phyloP scores from a whole-genome alignment of 2,888 invertebrate genomes.

The Catotricha subobsoleta region DNA sequence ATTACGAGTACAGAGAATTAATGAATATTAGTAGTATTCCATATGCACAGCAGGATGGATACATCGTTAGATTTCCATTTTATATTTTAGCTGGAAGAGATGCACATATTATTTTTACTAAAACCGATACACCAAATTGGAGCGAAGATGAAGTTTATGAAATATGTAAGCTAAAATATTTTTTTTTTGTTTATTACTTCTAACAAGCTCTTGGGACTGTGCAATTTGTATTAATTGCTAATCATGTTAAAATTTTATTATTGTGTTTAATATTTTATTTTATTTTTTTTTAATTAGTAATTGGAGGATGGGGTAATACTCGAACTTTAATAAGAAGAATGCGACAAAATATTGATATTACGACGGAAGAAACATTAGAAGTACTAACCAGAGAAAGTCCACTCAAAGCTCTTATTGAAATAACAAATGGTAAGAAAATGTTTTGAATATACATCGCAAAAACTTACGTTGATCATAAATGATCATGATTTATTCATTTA shows the following conservation, averaged over 20 bases:
- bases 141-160: neutral
- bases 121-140: conserved; percentile 1
- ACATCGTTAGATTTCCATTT: neutral
- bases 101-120: neutral
- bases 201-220: neutral
- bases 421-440: conserved; percentile 1
- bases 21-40: neutral
- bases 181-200: neutral
- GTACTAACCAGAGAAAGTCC: neutral
- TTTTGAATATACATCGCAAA: too few relatives aligned
- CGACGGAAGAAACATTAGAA: too few relatives aligned
- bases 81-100: neutral
- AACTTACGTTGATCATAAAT: too few relatives aligned
- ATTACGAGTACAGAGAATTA: neutral
- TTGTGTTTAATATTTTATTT: neutral
- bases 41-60: neutral
- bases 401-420: conserved; percentile 2
- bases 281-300: neutral
- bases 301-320: too few relatives aligned
- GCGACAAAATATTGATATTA: too few relatives aligned
- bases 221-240: neutral
- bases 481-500: too few relatives aligned
- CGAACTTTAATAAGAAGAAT: too few relatives aligned
- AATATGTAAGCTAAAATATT: neutral
- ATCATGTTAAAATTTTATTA: neutral